Percentiles rank a stretch among this genome's conserved stretches.
phyloP scores from a whole-genome alignment of 2,888 invertebrate genomes.

The Celastrina argiolus region DNA sequence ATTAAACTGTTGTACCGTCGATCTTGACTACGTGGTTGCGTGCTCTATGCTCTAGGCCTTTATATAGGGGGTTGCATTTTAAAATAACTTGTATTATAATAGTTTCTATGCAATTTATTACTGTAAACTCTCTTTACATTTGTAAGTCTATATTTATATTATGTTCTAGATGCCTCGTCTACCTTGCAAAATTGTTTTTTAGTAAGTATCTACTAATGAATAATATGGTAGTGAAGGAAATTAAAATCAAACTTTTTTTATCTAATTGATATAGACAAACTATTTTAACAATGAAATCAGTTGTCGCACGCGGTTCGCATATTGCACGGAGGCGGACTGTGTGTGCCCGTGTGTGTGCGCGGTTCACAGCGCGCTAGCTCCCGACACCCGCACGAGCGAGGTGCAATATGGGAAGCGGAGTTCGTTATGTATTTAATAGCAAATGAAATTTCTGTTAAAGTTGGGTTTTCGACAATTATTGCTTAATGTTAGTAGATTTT shows the following conservation, averaged over 20 bases:
- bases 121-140: slow-evolving; percentile 75
- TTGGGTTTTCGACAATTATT: slow-evolving; percentile 74
- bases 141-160: slow-evolving; percentile 74
- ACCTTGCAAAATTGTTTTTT: slow-evolving; percentile 74
- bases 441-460: slow-evolving; percentile 69
- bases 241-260: slow-evolving; percentile 59
- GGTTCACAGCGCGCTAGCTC: neutral
- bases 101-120: slow-evolving; percentile 70
- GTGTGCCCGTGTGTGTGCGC: neutral
- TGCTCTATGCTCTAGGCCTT: slow-evolving; percentile 57
- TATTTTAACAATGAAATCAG: slow-evolving; percentile 63
- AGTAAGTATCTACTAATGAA: slow-evolving; percentile 61
- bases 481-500: slow-evolving; percentile 76
- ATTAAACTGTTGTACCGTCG: slow-evolving; percentile 73
- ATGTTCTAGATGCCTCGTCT: slow-evolving; percentile 64
- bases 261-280: slow-evolving; percentile 61
- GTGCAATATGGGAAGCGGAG: slow-evolving; percentile 53
- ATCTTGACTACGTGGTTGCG: slow-evolving; percentile 60
- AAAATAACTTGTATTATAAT: slow-evolving; percentile 66
- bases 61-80: slow-evolving; percentile 67
- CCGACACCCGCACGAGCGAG: slow-evolving; percentile 33
- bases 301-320: slow-evolving; percentile 52
- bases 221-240: slow-evolving; percentile 61
- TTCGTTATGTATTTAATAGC: slow-evolving; percentile 63
- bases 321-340: slow-evolving; percentile 45